Evolutionary conservation across 2,888 invertebrate genomes (phyloP), one percentile per base, ranked within the genome.

Genomic region (Bedellia somnulentella): DNA sequence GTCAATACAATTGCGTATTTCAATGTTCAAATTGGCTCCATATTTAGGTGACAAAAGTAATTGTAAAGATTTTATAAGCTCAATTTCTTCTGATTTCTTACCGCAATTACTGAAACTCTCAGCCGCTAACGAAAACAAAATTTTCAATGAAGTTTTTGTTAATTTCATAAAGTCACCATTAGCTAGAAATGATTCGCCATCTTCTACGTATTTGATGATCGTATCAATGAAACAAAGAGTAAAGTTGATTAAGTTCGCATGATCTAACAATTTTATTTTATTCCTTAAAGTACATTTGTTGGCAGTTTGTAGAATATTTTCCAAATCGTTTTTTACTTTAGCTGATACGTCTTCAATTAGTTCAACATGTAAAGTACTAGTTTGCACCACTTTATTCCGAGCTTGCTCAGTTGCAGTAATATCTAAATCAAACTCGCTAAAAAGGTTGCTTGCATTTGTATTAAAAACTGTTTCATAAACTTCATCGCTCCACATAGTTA

Each of bases 371-470:
- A n/a, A n/a, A n/a, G n/a, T n/a, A n/a, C n/a, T n/a, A n/a, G n/a
- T n/a, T n/a, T n/a, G n/a, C n/a, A n/a, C n/a, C n/a, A n/a, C n/a
- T n/a, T n/a, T n/a, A n/a, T n/a, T n/a, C n/a, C n/a, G n/a, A n/a
- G n/a, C n/a, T n/a, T n/a, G n/a, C n/a, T n/a, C n/a, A n/a, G n/a
- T n/a, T n/a, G n/a, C n/a, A n/a, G n/a, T n/a, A n/a, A n/a, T n/a
- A n/a, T 55, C 45, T 18, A 50, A 38, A 48, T 68, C 60, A 38
- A 75, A 73, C 41, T 61, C 61, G 38, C 56, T 60, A 27, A 62
- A 66, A 31, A 75, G 42, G 32, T 66, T 57, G 37, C 52, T 52
- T 35, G 70, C 68, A 13, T 46, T 44, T 2, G 52, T 53, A 36
- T 51, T 39, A 36, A 64, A 70, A 34, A 73, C 35, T 27, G 47